Evolutionary conservation across 92 coral and sea anemone species (phyloP).

Genomic region (Anthopleura xanthogrammica): DNA sequence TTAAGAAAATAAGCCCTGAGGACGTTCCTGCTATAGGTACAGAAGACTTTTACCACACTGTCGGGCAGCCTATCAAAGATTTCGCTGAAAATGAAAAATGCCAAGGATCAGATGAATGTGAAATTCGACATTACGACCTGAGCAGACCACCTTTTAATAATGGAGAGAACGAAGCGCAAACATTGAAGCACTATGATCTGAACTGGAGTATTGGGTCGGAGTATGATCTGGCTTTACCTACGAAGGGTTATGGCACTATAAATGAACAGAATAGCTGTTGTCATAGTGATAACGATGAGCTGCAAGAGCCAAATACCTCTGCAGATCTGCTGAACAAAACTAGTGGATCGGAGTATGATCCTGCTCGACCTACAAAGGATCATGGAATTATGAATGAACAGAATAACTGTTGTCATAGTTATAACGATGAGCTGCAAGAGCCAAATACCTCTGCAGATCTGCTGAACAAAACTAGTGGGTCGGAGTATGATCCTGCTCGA

Average conservation of each 20-base stretch:
- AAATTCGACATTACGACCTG: neutral
- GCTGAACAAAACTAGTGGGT: neutral
- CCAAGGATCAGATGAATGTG: neutral
- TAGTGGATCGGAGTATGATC: neutral
- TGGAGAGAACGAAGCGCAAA: neutral
- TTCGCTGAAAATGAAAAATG: neutral
- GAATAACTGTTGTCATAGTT: neutral
- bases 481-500: neutral
- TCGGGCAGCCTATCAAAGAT: neutral
- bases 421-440: neutral
- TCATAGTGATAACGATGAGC: neutral
- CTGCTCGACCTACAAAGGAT: neutral
- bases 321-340: neutral
- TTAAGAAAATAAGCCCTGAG: too few relatives aligned
- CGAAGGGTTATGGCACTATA: neutral
- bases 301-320: neutral
- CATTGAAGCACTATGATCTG: neutral
- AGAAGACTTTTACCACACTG: neutral
- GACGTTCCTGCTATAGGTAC: neutral
- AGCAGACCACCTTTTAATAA: neutral
- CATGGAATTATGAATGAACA: neutral
- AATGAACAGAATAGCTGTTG: neutral
- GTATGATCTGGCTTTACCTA: neutral
- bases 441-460: neutral
- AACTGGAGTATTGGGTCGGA: neutral